A percentile compares a stretch with the other conserved stretches of the same genome.
Evolutionary conservation across 2,888 invertebrate species (phyloP).

Genomic region (Drosophila paracracens): DNA sequence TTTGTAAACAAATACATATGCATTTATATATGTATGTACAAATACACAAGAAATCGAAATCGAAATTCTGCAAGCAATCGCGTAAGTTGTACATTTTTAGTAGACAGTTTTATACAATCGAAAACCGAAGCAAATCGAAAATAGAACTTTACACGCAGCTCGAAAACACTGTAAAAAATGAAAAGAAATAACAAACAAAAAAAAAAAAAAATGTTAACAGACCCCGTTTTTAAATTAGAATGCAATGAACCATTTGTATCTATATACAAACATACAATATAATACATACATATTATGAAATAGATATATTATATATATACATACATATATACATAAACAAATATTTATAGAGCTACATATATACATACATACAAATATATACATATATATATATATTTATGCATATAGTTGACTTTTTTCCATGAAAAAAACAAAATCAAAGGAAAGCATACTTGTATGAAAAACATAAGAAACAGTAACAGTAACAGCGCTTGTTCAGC

Average conservation of each 20-base stretch:
- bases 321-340: conserved; percentile 12
- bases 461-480: conserved; percentile 20
- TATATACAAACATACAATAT: conserved; percentile 29
- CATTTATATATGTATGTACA: conserved; percentile 24
- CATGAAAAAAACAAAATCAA: conserved; percentile 64
- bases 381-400: conserved; percentile 35
- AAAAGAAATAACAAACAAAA: conserved; percentile 2
- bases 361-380: conserved; percentile 36
- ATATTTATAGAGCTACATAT: conserved; percentile 32
- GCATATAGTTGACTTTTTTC: conserved; percentile 75
- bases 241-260: conserved; percentile 31
- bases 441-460: conserved; percentile 15
- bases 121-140: conserved; percentile 11
- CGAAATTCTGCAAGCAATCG: conserved; percentile 69
- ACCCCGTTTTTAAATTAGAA: conserved; percentile 49
- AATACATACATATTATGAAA: conserved; percentile 16
- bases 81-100: conserved; percentile 69
- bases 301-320: conserved; percentile 10
- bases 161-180: conserved; percentile 44
- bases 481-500: conserved; percentile 46
- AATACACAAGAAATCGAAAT: conserved; percentile 19
- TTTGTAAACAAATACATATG: conserved; percentile 9
- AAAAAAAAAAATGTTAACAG: conserved; percentile 18
- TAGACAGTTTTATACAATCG: conserved; percentile 66
- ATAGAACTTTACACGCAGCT: conserved; percentile 15